phyloP scores from a whole-genome alignment of 2,113 vertebrate genomes.

The Elephantulus edwardii region DNA sequence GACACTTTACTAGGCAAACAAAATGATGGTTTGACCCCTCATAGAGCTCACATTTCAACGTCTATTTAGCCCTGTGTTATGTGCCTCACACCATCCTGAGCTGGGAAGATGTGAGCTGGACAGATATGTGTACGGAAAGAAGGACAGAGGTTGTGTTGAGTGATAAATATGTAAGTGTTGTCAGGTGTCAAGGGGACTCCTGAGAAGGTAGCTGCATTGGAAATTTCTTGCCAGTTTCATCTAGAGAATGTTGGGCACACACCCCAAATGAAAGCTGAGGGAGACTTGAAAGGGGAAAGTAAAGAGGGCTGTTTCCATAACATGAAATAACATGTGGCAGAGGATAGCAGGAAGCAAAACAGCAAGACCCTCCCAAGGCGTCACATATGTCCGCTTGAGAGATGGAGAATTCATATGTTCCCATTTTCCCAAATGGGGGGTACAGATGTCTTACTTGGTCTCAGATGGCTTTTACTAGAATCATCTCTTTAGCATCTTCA shows the following conservation, averaged over 20 bases:
- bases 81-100: neutral
- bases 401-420: neutral
- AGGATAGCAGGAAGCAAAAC: neutral
- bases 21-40: neutral
- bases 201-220: neutral
- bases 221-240: neutral
- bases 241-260: neutral
- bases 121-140: neutral
- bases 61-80: neutral
- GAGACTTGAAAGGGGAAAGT: neutral
- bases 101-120: neutral
- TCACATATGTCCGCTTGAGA: neutral
- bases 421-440: neutral
- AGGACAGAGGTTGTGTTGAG: neutral
- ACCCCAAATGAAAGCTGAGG: neutral
- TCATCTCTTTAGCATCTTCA: neutral
- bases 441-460: neutral
- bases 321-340: neutral
- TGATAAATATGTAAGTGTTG: neutral
- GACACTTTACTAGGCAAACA: neutral
- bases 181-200: neutral
- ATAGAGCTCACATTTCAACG: neutral
- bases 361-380: neutral
- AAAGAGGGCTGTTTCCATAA: neutral
- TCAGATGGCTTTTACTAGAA: constrained; percentile 24